Evolutionary conservation across 2,797 vertebrate species (phyloP).

Genomic region (Poeciliopsis gracilis): DNA sequence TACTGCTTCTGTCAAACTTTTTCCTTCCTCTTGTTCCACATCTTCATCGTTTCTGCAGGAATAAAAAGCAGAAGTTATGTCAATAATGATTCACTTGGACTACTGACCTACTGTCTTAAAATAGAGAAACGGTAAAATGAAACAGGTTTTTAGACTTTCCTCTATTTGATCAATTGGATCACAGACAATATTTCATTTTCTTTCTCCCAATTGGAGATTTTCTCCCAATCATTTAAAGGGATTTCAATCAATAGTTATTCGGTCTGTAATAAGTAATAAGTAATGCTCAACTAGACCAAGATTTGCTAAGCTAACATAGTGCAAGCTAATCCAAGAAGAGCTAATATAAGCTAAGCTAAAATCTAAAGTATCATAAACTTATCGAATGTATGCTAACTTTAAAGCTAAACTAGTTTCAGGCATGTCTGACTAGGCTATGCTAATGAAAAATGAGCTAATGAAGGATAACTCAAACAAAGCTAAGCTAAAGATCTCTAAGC

Average conservation of each 20-base stretch:
- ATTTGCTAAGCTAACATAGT: not conserved
- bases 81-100: not conserved
- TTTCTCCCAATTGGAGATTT: not conserved
- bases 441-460: no score
- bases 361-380: not conserved
- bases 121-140: not conserved
- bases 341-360: not conserved
- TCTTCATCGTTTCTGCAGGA: slow-evolving; percentile 28
- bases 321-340: not conserved
- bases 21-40: slow-evolving; percentile 8
- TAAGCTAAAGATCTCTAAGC: not conserved
- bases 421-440: not conserved
- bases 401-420: not conserved
- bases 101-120: not conserved
- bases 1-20: slow-evolving; percentile 28
- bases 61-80: not conserved
- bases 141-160: not conserved
- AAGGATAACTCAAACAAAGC: not conserved
- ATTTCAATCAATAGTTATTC: not conserved
- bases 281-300: no score
- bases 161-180: not conserved
- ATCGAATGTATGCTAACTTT: no score
- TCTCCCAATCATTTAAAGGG: not conserved
- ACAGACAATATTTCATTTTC: not conserved
- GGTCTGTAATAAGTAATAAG: no score